Evolutionary conservation across 2,888 invertebrate genomes (phyloP).

Genomic region (Isotomurus palustris): DNA sequence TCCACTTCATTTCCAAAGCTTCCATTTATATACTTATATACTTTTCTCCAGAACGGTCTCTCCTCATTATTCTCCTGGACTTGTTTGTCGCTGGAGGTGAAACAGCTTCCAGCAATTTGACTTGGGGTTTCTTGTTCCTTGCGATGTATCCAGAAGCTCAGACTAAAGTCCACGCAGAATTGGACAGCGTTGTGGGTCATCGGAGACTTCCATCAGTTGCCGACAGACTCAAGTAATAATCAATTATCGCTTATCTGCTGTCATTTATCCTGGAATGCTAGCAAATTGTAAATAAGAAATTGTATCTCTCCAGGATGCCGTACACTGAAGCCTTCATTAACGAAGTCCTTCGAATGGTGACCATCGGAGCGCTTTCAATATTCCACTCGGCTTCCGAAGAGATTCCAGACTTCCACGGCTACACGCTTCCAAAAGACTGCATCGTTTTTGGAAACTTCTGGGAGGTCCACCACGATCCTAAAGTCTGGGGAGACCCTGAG

Average conservation of each 20-base stretch:
- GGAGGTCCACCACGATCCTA: constrained; percentile 21
- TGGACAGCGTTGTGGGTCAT: constrained; percentile 16
- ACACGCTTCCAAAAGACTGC: constrained; percentile 19
- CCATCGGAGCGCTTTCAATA: constrained; percentile 23
- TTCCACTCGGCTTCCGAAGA: constrained; percentile 22
- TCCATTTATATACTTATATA: not conserved
- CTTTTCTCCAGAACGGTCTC: constrained; percentile 9
- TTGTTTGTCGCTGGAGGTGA: constrained; percentile 23
- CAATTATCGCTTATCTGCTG: not conserved
- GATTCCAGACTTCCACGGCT: constrained; percentile 22
- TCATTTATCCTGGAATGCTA: too few species aligned
- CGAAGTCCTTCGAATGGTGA: constrained; percentile 23
- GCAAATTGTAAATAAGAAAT: too few species aligned
- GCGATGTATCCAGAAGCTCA: constrained; percentile 15
- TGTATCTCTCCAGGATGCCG: constrained; percentile 24
- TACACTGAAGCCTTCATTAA: constrained; percentile 19
- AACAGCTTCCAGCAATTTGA: constrained; percentile 21
- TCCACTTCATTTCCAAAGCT: not conserved
- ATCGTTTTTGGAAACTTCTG: constrained; percentile 28
- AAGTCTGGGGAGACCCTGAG: constrained; percentile 27
- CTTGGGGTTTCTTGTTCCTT: constrained; percentile 22
- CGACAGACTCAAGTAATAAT: constrained; percentile 15
- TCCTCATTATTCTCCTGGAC: constrained; percentile 19
- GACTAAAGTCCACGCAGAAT: constrained; percentile 15
- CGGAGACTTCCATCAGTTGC: constrained; percentile 14